These are phyloP conservation scores for Miniopterus natalensis DNA, from an alignment of 2,113 vertebrate genomes.

Conservation along the genomic window DNA sequence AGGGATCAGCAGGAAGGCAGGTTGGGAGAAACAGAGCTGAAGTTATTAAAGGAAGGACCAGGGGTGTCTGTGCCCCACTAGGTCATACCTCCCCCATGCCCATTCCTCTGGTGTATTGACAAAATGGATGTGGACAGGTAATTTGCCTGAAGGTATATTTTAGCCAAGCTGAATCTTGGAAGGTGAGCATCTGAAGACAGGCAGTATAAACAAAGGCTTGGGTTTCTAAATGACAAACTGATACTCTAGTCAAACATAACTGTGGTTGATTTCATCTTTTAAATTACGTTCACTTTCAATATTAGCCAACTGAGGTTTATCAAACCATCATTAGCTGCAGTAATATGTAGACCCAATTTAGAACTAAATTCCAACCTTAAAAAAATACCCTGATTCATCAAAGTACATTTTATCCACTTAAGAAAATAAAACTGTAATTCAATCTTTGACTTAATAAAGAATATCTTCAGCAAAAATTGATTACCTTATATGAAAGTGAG, in stretches of 20 bases:
- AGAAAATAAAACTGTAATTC: conserved; percentile 61
- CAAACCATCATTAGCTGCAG: conserved; percentile 37
- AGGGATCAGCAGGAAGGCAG: background rate
- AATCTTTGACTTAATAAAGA: conserved; percentile 61
- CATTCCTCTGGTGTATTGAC: background rate
- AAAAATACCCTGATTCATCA: conserved; percentile 78
- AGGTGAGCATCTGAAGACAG: conserved; percentile 33
- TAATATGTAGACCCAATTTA: conserved; percentile 72
- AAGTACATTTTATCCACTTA: conserved; percentile 71
- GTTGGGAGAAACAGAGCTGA: background rate
- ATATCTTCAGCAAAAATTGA: conserved; percentile 63
- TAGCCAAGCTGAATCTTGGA: background rate
- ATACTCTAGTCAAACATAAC: conserved; percentile 28
- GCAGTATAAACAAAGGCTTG: conserved; percentile 59
- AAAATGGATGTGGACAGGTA: background rate
- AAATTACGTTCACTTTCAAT: conserved; percentile 63
- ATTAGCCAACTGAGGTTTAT: conserved; percentile 58
- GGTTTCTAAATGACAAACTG: conserved; percentile 54
- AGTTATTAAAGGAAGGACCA: background rate
- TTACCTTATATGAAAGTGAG: conserved; percentile 67
- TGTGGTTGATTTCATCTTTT: conserved; percentile 28
- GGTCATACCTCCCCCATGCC: background rate
- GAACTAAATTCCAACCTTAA: conserved; percentile 74
- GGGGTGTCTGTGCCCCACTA: background rate
- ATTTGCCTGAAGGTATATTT: conserved; percentile 24